A percentile compares a stretch with the other conserved stretches of the same genome.
phyloP scores from a whole-genome alignment of 2,888 invertebrate species.

The Scaptomyza polygonia region DNA sequence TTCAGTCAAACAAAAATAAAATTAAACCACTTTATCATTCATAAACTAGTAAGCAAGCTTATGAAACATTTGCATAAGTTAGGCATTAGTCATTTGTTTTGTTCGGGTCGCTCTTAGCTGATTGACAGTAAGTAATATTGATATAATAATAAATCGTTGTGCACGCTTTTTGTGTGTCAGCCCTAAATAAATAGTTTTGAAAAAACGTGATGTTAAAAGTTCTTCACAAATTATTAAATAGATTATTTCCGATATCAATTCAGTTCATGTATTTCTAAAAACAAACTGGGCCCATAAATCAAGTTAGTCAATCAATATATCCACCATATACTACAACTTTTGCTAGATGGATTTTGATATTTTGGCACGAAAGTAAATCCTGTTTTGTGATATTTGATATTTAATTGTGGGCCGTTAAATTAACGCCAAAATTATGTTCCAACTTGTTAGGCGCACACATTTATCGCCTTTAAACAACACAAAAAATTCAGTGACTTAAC shows the following conservation, averaged over 20 bases:
- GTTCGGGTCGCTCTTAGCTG: constrained; percentile 4
- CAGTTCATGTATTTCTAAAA: background rate
- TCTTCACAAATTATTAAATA: background rate
- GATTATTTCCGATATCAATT: background rate
- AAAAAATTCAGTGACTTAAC: constrained; percentile 13
- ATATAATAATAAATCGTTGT: constrained; percentile 1
- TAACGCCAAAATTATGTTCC: constrained; percentile 60
- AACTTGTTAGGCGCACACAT: constrained; percentile 70
- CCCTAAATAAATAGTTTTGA: background rate
- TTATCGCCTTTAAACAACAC: constrained; percentile 43
- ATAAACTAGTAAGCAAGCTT: constrained; percentile 45
- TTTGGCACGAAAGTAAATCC: constrained; percentile 36
- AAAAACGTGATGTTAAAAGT: background rate
- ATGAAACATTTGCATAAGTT: constrained; percentile 33
- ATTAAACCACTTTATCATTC: constrained; percentile 34
- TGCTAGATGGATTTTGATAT: constrained; percentile 13
- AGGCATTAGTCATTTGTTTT: background rate
- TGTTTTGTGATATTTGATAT: constrained; percentile 49
- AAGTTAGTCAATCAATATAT: constrained; percentile 12
- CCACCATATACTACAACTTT: constrained; percentile 18
- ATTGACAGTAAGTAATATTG: constrained; percentile 23
- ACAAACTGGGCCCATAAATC: constrained; percentile 19
- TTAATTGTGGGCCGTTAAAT: constrained; percentile 46
- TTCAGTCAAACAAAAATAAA: constrained; percentile 13
- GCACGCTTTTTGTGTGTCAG: constrained; percentile 15